Base-by-base conservation (phyloP, 1,140 invertebrate species). In the Meteorus sp. region DNA sequence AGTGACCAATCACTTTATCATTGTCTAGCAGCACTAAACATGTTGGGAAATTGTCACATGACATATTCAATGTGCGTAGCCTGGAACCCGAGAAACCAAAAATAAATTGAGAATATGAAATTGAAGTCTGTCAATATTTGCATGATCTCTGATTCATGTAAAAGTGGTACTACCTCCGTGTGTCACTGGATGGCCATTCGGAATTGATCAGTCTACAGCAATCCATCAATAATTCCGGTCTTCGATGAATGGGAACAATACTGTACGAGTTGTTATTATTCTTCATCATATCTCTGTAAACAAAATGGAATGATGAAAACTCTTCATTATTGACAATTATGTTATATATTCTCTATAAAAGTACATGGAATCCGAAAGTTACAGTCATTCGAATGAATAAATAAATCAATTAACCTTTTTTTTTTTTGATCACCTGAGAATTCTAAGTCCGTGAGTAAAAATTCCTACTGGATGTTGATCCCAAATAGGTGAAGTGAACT, bases 171-270 rank as follows among this genome's bases (percentile, higher is more conserved):
- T 76, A 82, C 78, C 90, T 81, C 60, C 89, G 87, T 47, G 85
- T 88, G 72, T 87, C 84, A 61, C 88, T 90, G 58, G 89, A 80
- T 63, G 87, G 88, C 90, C 90, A 92, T 83, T 92, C 89, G 33
- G 85, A 83, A 76, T 92, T 92, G 56, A 92, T 84, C 57, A 92
- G 78, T 62, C 84, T 79, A 72, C 88, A 90, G 66, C 88, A 89
- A 70, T 85, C 76, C 70, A 82, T 77, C 35, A 86, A 75, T 65
- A 87, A 85, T 69, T 91, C 82, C 37, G 87, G 86, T 67, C 88
- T 76, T 62, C 86, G 79, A 67, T 91, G 89, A 59, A 91, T 79
- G 58, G 83, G 84, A 66, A 89, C 71, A 58, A 91, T 83, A 73
- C 59, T 54, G 55, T 78, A 77, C 17, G 65, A 63, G 41, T 60